Conservation (phyloP, 2,888 invertebrate genomes). For the Brenthis hecate region DNA sequence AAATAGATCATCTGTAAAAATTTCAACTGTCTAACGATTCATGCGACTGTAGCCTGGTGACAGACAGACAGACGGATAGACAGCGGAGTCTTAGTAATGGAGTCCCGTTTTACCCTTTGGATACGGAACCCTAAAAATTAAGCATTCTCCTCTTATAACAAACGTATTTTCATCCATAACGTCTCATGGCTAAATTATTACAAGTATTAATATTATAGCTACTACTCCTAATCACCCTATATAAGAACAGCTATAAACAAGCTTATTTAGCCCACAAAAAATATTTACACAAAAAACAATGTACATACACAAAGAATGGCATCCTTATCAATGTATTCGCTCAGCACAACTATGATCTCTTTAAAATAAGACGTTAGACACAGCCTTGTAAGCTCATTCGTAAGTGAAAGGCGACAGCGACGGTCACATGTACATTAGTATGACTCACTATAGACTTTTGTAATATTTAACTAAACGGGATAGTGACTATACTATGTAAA, state of each 20-base stretch:
- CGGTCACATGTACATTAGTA: conserved; percentile 46
- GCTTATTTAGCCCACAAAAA: not conserved
- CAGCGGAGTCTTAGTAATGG: too few relatives aligned
- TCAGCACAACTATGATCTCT: conserved; percentile 16
- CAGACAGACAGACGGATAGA: too few relatives aligned
- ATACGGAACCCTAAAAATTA: too few relatives aligned
- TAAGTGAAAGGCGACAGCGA: conserved; percentile 71
- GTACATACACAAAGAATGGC: not conserved
- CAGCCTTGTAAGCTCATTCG: conserved; percentile 72
- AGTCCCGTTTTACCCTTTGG: too few relatives aligned
- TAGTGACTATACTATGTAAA: not conserved
- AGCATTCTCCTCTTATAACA: too few relatives aligned
- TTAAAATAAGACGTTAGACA: conserved; percentile 27
- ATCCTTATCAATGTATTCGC: conserved; percentile 16
- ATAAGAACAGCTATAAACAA: not conserved
- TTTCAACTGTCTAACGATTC: too few relatives aligned
- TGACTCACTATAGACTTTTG: conserved; percentile 33
- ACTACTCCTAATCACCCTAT: too few relatives aligned
- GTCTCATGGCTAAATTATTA: too few relatives aligned
- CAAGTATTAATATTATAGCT: too few relatives aligned
- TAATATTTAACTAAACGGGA: conserved; percentile 21
- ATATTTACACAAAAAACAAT: not conserved
- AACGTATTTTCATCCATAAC: too few relatives aligned
- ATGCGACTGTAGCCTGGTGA: too few relatives aligned
- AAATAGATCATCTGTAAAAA: too few relatives aligned